Conservation (phyloP, 64 coral and sea anemone species). For the Dendrophyllia cribrosa region DNA sequence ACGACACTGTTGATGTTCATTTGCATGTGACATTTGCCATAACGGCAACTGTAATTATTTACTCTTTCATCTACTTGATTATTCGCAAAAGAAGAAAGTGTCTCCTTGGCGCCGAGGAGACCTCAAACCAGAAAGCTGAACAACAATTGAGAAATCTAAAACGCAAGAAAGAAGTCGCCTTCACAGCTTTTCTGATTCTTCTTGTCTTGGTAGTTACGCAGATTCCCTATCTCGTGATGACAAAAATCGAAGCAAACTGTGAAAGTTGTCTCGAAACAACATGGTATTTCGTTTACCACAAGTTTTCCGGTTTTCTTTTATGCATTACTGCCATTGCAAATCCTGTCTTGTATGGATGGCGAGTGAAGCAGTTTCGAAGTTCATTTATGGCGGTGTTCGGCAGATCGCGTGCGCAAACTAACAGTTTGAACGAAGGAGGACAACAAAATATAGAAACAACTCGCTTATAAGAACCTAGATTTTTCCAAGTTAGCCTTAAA, state of each 20-base stretch:
- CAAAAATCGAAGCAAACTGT: constrained; percentile 14
- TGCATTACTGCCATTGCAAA: constrained; percentile 39
- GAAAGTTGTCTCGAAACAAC: constrained; percentile 18
- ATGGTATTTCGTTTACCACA: constrained; percentile 39
- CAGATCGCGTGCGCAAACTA: neutral
- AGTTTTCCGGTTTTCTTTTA: constrained; percentile 5
- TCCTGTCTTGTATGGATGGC: constrained; percentile 26
- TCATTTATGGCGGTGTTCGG: constrained; percentile 14
- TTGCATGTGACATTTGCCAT: constrained; percentile 34
- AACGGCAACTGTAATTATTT: neutral
- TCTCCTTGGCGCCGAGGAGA: neutral
- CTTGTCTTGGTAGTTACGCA: constrained; percentile 36
- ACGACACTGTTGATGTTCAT: constrained; percentile 38
- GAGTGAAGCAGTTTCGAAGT: constrained; percentile 33
- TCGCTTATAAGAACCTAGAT: too few relatives aligned
- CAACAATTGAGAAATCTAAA: neutral
- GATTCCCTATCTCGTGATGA: constrained; percentile 34
- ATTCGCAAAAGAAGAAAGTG: constrained; percentile 20
- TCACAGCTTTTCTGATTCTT: constrained; percentile 52
- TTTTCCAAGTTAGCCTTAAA: too few relatives aligned
- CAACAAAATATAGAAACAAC: too few relatives aligned
- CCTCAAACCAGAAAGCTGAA: neutral
- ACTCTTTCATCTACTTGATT: constrained; percentile 14
- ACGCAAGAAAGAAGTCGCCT: constrained; percentile 30
- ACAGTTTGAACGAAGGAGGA: too few relatives aligned